Percentiles rank a stretch among this genome's conserved stretches.
These are phyloP conservation scores for Mayetiola destructor DNA, from an alignment of 2,888 invertebrate genomes.

Conservation along the genomic window DNA sequence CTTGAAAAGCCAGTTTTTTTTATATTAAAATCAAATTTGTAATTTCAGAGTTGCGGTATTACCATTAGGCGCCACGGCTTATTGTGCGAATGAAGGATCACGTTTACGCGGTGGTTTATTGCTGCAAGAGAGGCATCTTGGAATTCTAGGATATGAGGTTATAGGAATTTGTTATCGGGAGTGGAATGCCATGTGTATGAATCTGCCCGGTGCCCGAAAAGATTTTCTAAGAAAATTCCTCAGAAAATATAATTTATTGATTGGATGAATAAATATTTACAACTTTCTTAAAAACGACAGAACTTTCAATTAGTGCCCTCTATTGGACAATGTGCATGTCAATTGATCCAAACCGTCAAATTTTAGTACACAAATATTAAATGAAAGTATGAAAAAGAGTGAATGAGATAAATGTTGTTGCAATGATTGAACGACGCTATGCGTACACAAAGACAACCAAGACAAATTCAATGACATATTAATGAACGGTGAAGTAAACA, in stretches of 20 bases:
- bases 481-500: neutral
- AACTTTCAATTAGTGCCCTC: no score
- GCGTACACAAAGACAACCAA: no score
- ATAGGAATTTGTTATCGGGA: conserved; percentile 37
- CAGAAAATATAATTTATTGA: conserved; percentile 18
- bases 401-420: no score
- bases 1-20: neutral
- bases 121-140: conserved; percentile 43
- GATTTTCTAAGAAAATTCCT: conserved; percentile 35
- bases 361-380: no score
- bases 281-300: no score
- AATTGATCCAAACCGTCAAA: no score
- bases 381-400: no score
- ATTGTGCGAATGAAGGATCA: conserved; percentile 35
- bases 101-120: conserved; percentile 39
- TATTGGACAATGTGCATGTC: no score
- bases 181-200: conserved; percentile 43
- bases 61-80: conserved; percentile 35
- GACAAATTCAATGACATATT: neutral
- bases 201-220: conserved; percentile 35
- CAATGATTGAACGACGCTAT: no score
- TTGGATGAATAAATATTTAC: no score
- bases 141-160: conserved; percentile 48
- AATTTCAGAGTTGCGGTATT: conserved; percentile 33
- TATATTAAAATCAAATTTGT: neutral